Evolutionary conservation across 2,113 vertebrate genomes (phyloP).

Genomic region (Phrynocephalus versicolor): DNA sequence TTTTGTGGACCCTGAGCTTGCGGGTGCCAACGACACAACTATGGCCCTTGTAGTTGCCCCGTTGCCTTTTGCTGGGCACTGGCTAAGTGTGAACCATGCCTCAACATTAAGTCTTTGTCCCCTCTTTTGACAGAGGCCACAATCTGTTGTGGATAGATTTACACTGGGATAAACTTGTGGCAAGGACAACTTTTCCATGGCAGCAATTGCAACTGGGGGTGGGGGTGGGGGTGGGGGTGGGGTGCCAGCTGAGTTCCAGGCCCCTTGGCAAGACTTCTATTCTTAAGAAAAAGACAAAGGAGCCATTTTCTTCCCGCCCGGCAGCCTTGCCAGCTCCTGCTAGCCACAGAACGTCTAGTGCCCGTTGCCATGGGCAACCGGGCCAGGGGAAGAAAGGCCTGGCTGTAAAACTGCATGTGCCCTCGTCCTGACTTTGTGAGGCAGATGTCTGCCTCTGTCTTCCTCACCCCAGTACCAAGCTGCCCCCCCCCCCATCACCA

Average conservation of each 20-base stretch:
- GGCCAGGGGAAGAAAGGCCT: slow-evolving; percentile 1
- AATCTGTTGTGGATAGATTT: not conserved
- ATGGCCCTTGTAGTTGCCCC: not conserved
- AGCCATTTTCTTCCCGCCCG: slow-evolving; percentile 15
- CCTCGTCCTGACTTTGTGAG: slow-evolving; percentile 4
- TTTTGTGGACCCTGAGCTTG: not conserved
- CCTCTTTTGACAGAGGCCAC: not conserved
- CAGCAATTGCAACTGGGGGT: not conserved
- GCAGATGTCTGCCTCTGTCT: slow-evolving; percentile 11
- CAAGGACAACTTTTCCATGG: not conserved
- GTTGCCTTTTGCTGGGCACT: not conserved
- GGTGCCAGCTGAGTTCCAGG: not conserved
- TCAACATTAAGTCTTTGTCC: not conserved
- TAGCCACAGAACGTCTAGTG: slow-evolving; percentile 18
- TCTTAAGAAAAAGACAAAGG: slow-evolving; percentile 23
- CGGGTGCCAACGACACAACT: not conserved
- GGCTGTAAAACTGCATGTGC: not conserved
- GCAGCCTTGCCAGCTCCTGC: slow-evolving; percentile 13
- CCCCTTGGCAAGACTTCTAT: slow-evolving; percentile 7
- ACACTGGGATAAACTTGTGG: not conserved
- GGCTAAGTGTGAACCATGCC: not conserved
- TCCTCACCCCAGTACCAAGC: not conserved
- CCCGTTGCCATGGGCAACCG: slow-evolving; percentile 21
- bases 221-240: too few species aligned
- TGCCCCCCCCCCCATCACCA: not conserved